These are phyloP conservation scores for Ptychochromis oligacanthus DNA, from an alignment of 2,113 vertebrate genomes.

Conservation along the genomic window DNA sequence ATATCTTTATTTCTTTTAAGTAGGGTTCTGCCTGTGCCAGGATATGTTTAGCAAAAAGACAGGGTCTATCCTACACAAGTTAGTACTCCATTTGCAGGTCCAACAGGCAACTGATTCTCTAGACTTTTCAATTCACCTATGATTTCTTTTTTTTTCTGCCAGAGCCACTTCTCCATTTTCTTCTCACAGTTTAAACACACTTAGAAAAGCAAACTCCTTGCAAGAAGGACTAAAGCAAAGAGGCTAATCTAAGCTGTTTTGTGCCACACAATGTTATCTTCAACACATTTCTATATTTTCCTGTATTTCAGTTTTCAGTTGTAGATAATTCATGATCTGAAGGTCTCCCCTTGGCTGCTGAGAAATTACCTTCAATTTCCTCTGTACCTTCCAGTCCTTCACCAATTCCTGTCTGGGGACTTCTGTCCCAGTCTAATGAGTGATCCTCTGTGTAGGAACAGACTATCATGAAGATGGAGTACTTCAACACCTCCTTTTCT, in stretches of 20 bases:
- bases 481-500: slow-evolving; percentile 57
- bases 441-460: slow-evolving; percentile 48
- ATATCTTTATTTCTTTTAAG: not conserved
- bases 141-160: not conserved
- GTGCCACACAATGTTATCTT: not conserved
- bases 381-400: slow-evolving; percentile 4
- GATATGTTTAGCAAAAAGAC: not conserved
- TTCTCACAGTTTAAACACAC: not conserved
- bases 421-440: slow-evolving; percentile 59
- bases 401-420: slow-evolving; percentile 25
- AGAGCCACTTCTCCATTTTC: not conserved
- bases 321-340: not conserved
- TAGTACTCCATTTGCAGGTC: not conserved
- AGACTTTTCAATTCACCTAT: not conserved
- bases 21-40: not conserved
- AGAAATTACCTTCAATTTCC: slow-evolving; percentile 24
- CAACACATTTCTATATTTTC: not conserved
- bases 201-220: not conserved
- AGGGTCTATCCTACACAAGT: not conserved
- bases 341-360: not conserved
- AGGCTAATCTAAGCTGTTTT: not conserved
- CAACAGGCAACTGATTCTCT: not conserved
- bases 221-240: not conserved
- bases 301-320: not conserved
- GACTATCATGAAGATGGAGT: slow-evolving; percentile 69